Evolutionary conservation across 2,113 vertebrate species (phyloP).

Genomic region (Dasyprocta punctata): DNA sequence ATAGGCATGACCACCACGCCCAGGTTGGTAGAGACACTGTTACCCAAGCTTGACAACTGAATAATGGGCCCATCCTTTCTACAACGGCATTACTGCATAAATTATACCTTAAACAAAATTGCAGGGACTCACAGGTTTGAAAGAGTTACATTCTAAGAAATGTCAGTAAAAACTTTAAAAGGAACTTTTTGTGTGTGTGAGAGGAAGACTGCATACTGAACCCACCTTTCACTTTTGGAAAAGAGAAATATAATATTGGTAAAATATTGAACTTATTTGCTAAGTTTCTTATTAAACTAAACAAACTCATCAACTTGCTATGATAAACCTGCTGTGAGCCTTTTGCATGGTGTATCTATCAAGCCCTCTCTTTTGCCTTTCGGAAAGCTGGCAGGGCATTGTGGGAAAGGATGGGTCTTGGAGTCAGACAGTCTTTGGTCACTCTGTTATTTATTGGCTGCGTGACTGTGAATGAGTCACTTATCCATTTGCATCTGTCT

Average conservation of each 20-base stretch:
- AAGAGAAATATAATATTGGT: neutral
- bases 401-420: neutral
- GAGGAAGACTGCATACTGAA: neutral
- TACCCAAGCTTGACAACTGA: neutral
- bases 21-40: neutral
- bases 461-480: neutral
- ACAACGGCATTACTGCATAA: neutral
- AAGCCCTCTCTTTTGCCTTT: neutral
- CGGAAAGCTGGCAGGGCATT: neutral
- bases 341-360: no score
- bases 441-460: neutral
- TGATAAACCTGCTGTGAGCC: neutral
- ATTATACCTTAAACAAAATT: neutral
- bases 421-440: neutral
- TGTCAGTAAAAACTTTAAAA: neutral
- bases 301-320: neutral
- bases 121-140: neutral
- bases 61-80: neutral
- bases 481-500: neutral
- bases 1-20: neutral
- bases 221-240: neutral
- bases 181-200: neutral
- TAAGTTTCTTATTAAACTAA: neutral
- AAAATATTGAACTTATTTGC: conserved; percentile 13
- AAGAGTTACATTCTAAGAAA: conserved; percentile 30